phyloP scores from a whole-genome alignment of 2,113 vertebrate species.

The Fulmarus glacialis region DNA sequence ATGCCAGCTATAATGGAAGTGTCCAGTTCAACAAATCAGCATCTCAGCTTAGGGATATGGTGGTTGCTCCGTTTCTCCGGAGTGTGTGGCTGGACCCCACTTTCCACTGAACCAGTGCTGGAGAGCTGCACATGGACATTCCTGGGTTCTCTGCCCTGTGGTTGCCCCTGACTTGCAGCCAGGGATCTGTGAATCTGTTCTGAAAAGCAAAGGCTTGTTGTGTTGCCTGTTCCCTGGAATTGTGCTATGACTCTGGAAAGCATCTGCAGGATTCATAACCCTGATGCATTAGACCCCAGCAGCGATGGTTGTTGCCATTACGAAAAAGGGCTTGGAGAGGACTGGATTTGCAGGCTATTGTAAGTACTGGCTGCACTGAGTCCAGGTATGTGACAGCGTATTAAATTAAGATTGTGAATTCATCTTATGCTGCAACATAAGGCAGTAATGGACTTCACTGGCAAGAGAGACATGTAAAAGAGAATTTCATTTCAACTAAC shows the following conservation, averaged over 20 bases:
- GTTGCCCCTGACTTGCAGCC: not conserved
- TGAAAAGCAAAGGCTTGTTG: not conserved
- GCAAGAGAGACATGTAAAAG: not conserved
- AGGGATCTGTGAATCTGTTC: not conserved
- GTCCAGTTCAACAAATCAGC: not conserved
- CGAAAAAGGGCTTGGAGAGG: not conserved
- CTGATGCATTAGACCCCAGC: not conserved
- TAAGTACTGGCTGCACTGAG: not conserved
- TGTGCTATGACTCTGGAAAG: not conserved
- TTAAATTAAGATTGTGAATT: not conserved
- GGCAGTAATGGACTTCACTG: not conserved
- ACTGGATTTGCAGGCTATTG: not conserved
- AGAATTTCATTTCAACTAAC: not conserved
- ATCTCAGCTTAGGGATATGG: not conserved
- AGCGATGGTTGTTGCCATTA: not conserved
- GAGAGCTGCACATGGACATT: not conserved
- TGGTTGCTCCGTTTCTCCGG: not conserved
- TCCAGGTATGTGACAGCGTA: slow-evolving; percentile 27
- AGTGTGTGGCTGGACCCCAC: not conserved
- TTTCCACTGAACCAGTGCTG: not conserved
- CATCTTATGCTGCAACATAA: slow-evolving; percentile 40
- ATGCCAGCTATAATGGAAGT: not conserved
- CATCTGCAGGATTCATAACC: not conserved
- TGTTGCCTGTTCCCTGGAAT: not conserved
- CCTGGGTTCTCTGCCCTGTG: not conserved